Percentiles rank a stretch among this genome's conserved stretches.
Evolutionary conservation across 1,140 invertebrate genomes (phyloP).

Genomic region (Zaprionus gabonicus): DNA sequence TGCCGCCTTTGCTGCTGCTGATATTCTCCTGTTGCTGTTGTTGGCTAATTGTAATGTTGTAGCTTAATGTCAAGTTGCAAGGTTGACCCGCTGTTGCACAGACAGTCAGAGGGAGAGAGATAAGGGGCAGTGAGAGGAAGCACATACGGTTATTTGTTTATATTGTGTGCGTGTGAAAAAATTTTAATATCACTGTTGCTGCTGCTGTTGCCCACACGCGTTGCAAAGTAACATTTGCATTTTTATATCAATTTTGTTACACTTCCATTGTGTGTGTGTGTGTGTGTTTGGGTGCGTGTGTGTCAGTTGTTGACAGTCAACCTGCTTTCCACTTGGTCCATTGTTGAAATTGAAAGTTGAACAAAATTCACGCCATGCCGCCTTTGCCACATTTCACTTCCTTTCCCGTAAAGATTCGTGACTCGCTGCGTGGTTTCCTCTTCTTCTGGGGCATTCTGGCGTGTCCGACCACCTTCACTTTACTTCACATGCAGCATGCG

Average conservation of each 20-base stretch:
- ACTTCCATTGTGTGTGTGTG: conserved; percentile 25
- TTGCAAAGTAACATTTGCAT: conserved; percentile 46
- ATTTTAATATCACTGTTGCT: conserved; percentile 32
- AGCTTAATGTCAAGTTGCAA: conserved; percentile 74
- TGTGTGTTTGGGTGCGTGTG: conserved; percentile 16
- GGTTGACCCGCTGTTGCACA: conserved; percentile 44
- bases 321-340: conserved; percentile 72
- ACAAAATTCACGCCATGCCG: conserved; percentile 47
- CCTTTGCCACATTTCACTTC: conserved; percentile 66
- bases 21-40: conserved; percentile 8
- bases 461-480: conserved; percentile 58
- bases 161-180: conserved; percentile 66
- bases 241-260: conserved; percentile 32
- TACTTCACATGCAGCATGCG: conserved; percentile 1
- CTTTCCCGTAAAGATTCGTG: conserved; percentile 66
- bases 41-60: conserved; percentile 49
- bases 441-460: conserved; percentile 58
- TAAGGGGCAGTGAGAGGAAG: not conserved
- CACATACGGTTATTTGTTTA: conserved; percentile 65
- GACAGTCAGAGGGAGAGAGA: not conserved
- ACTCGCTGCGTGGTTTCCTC: conserved; percentile 9
- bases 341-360: conserved; percentile 74
- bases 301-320: conserved; percentile 50
- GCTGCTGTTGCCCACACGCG: conserved; percentile 41
- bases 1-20: conserved; percentile 17